Evolutionary conservation across 37 sponge, comb jelly and placozoan species (phyloP).

Genomic region (Dysidea cf. avara): DNA sequence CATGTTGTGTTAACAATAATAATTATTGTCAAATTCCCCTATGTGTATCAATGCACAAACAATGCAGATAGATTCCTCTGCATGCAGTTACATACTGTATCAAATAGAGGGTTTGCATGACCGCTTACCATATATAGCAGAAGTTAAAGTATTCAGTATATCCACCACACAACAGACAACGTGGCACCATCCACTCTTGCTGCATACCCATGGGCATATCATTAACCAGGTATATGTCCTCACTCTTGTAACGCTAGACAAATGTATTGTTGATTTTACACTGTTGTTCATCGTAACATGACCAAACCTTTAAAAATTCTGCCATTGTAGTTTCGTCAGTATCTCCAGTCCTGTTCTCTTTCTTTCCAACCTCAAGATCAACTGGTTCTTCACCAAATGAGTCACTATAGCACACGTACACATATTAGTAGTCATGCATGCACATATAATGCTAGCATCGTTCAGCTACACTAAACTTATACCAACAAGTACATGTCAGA

Average conservation of each 20-base stretch:
- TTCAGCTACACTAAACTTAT: background rate
- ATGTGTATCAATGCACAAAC: background rate
- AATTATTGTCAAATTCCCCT: background rate
- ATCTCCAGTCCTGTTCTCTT: slow-evolving; percentile 59
- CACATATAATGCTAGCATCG: background rate
- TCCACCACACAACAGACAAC: no score
- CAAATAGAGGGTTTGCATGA: background rate
- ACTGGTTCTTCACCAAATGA: slow-evolving; percentile 50
- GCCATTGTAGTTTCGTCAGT: slow-evolving; percentile 10
- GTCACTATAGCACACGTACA: slow-evolving; percentile 19
- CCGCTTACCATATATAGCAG: slow-evolving; percentile 51
- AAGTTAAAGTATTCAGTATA: slow-evolving; percentile 32
- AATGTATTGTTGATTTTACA: background rate
- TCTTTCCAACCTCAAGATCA: slow-evolving; percentile 61
- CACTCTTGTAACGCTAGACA: slow-evolving; percentile 38
- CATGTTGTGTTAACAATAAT: slow-evolving; percentile 1
- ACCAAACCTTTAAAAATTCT: slow-evolving; percentile 50
- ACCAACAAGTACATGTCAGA: background rate
- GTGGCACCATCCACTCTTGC: no score
- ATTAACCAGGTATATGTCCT: slow-evolving; percentile 62
- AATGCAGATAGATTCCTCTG: background rate
- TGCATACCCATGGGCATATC: slow-evolving; percentile 37
- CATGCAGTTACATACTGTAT: background rate
- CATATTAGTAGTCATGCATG: no score
- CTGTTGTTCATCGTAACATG: background rate